Evolutionary conservation across 2,888 invertebrate genomes (phyloP), one percentile per base, ranked within the genome.

Genomic region (Drosophila sordidula): DNA sequence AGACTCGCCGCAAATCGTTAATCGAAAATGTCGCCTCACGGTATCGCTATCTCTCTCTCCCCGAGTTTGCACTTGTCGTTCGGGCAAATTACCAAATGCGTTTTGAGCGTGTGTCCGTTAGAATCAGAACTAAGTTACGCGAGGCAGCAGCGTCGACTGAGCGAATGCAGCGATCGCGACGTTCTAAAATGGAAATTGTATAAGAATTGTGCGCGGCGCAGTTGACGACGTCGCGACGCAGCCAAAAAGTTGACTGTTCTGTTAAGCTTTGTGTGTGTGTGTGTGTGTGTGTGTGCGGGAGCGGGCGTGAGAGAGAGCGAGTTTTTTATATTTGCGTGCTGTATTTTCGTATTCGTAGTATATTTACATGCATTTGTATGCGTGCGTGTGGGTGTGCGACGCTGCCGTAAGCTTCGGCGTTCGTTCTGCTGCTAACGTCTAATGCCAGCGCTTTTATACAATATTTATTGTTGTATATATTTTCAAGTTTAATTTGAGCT

Each of bases 401-500:
- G 63, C 36, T 57, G 45, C 61, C 42, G 41, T 34, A 32, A 69
- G 84, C 51, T 65, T 58, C 51, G 47, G 14, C 22, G 58, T 56
- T 73, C 38, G 46, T 44, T 59, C 51, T 57, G 55, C 55, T 45
- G 58, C 61, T 39, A 44, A 49, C 65, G 61, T 67, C 69, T 76
- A 80, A 82, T 73, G 56, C 38, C 46, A 41, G 50, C 41, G 61
- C 45, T 56, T 56, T 59, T 38, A 64, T 78, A 62, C 52, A 61
- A 70, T 62, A 68, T 46, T 44, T 69, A 16, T 39, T 29, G 29
- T 6, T 39, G n/a, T 16, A 52, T 41, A 32, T 41, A 52, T 64
- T 83, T 83, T 81, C 83, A 86, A 86, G 80, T 81, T 79, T 69
- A 82, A 86, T 69, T 82, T 67, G 52, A 56, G 55, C 59, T 67